phyloP scores from a whole-genome alignment of 2,113 vertebrate species.

The Plectropomus leopardus region DNA sequence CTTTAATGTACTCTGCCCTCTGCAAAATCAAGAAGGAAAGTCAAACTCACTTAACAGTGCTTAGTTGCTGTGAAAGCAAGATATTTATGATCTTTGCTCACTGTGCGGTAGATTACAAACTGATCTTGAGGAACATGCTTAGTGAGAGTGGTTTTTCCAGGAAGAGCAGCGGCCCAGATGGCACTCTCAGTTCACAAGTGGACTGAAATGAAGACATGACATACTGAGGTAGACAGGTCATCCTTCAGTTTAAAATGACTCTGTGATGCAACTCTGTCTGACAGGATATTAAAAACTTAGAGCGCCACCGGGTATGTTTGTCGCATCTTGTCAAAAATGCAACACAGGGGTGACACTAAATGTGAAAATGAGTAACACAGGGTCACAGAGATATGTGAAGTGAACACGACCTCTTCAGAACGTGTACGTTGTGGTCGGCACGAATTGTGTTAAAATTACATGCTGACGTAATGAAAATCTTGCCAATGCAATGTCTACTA shows the following conservation, averaged over 20 bases:
- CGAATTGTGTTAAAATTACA: too few species aligned
- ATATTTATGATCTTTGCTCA: slow-evolving; percentile 75
- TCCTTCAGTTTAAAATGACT: slow-evolving; percentile 27
- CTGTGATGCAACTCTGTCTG: not conserved
- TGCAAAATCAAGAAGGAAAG: slow-evolving; percentile 29
- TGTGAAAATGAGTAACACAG: not conserved
- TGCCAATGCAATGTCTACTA: too few species aligned
- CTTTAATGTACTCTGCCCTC: slow-evolving; percentile 14
- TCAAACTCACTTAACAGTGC: slow-evolving; percentile 34
- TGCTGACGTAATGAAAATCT: too few species aligned
- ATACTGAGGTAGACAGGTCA: slow-evolving; percentile 12
- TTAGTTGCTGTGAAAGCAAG: slow-evolving; percentile 61
- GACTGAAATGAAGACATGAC: slow-evolving; percentile 31
- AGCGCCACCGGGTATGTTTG: slow-evolving; percentile 7
- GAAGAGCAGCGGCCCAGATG: slow-evolving; percentile 19
- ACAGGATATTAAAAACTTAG: slow-evolving; percentile 3
- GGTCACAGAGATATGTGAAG: too few species aligned
- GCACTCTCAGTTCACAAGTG: slow-evolving; percentile 23
- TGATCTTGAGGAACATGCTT: slow-evolving; percentile 27
- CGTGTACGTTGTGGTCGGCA: too few species aligned
- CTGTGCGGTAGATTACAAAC: slow-evolving; percentile 33
- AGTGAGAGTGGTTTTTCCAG: slow-evolving; percentile 29
- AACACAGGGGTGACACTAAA: not conserved
- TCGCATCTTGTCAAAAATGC: slow-evolving; percentile 41
- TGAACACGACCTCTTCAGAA: too few species aligned